Percentiles rank a stretch among this genome's conserved stretches.
Evolutionary conservation across 2,113 vertebrate species (phyloP).

Genomic region (Mustelus asterias): DNA sequence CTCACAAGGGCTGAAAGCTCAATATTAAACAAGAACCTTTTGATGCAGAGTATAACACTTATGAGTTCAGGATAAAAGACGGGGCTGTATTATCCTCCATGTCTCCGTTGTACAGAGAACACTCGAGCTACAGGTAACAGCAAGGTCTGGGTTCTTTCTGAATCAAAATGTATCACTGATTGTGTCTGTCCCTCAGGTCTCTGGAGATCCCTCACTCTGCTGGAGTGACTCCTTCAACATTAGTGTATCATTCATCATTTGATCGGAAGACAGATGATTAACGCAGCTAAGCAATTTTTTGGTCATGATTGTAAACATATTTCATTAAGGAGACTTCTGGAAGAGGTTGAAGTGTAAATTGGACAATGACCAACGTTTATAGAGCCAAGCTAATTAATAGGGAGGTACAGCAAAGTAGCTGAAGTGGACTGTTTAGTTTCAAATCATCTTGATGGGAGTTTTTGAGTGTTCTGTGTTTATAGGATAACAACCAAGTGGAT

Average conservation of each 20-base stretch:
- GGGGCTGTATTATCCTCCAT: background rate
- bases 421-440: background rate
- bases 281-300: background rate
- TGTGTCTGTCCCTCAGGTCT: background rate
- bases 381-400: background rate
- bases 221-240: background rate
- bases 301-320: background rate
- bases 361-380: background rate
- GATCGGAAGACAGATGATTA: background rate
- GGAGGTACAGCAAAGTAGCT: background rate
- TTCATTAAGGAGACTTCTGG: background rate
- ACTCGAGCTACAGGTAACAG: background rate
- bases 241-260: background rate
- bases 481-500: background rate
- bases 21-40: background rate
- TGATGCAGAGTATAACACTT: background rate
- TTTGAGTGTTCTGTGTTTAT: background rate
- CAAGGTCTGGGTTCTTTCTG: background rate
- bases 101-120: background rate
- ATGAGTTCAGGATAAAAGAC: background rate
- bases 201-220: background rate
- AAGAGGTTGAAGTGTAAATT: background rate
- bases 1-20: background rate
- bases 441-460: background rate
- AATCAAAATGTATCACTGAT: background rate